Base-by-base conservation (phyloP, 2,797 vertebrate genomes). In the Alouatta caraya region DNA sequence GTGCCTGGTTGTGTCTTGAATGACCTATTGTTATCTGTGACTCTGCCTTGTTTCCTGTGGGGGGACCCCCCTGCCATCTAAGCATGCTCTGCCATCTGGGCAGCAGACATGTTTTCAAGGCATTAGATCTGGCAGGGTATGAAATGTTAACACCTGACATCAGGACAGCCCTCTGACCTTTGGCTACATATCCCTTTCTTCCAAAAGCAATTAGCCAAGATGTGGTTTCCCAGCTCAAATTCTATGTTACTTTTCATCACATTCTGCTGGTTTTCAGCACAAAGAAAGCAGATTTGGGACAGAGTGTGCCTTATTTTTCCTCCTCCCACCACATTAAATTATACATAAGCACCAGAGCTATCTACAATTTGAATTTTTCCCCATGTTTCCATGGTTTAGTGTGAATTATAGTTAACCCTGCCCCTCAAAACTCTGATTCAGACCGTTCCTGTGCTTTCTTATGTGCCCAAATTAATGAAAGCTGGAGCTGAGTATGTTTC, bases 401-500 rank as follows among this genome's bases (percentile, higher is more conserved):
- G 37, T 85, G 55, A 93, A 81, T 97, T 88, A 88, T 81, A 50
- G 50, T 83, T 70, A 94, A 94, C 73, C 50, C 87, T 72, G 24
- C 39, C 24, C 48, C 84, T 82, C 70, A 5, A 17, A 92, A 75
- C 72, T 67, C 86, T n/a, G 50, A 61, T 75, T 97, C 55, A 8
- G 8, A 84, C 55, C n/a, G 28, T 81, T 26, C 26, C 94, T 84
- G 30, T 81, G 78, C 76, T 93, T 92, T 83, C 89, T 72, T 79
- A 17, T 8, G 22, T 75, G 55, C 78, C 79, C 79, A 78, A 80
- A 95, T 95, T 61, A 96, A 93, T 70, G 83, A 96, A 88, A 98
- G 97, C 97, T 97, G 97, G 97, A 98, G 96, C 94, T 95, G 96
- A 98, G 97, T 89, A 96, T 55, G 94, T 97, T 98, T 98, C 98